A percentile compares a stretch with the other conserved stretches of the same genome.
Conservation (phyloP, 2,888 invertebrate genomes). For the Drosophila setosimentum region DNA sequence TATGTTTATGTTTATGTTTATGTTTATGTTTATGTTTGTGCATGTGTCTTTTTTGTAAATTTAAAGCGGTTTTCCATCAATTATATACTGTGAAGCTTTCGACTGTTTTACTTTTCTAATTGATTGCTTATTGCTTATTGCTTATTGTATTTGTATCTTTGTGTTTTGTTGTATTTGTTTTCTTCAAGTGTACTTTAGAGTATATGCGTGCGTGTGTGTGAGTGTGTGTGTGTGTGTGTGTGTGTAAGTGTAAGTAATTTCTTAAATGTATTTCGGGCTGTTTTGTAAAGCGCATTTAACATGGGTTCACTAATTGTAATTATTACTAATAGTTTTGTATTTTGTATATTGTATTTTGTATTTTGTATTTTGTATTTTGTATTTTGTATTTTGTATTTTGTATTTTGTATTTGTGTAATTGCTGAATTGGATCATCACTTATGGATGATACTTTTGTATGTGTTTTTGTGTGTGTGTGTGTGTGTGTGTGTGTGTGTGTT, state of each 20-base stretch:
- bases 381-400: neutral
- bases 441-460: too few relatives aligned
- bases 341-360: neutral
- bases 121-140: slow-evolving; percentile 1
- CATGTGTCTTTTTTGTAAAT: slow-evolving; percentile 45
- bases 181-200: neutral
- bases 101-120: slow-evolving; percentile 11
- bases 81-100: slow-evolving; percentile 57
- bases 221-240: slow-evolving; percentile 3
- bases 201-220: slow-evolving; percentile 1
- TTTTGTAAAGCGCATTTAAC: slow-evolving; percentile 48
- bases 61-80: slow-evolving; percentile 57
- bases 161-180: neutral
- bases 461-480: too few relatives aligned
- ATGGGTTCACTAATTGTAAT: slow-evolving; percentile 29
- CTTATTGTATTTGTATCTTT: neutral
- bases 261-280: slow-evolving; percentile 1
- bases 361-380: neutral
- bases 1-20: slow-evolving; percentile 15
- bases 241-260: slow-evolving; percentile 9
- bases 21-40: slow-evolving; percentile 31
- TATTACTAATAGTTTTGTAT: slow-evolving; percentile 10
- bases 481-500: neutral
- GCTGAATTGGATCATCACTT: too few relatives aligned
- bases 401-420: neutral